A percentile compares a stretch with the other conserved stretches of the same genome.
Evolutionary conservation across 2,113 vertebrate species (phyloP).

Genomic region (Zeus faber): DNA sequence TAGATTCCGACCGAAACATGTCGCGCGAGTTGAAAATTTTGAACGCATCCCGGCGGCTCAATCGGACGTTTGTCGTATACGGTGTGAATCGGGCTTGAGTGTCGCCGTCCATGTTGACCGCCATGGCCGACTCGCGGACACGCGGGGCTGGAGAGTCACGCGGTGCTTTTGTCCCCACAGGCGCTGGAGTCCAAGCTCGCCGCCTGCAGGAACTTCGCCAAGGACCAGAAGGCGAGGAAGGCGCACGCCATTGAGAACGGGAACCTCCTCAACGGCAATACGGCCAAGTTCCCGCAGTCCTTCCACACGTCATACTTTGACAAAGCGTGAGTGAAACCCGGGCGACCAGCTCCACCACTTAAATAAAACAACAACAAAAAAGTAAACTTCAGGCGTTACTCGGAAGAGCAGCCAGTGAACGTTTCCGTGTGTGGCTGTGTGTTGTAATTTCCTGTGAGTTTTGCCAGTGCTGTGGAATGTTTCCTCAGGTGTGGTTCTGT

Average conservation of each 20-base stretch:
- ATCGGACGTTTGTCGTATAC: no score
- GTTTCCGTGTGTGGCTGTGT: no score
- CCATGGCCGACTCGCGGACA: not conserved
- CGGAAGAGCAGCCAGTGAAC: not conserved
- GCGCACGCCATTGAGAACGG: conserved; percentile 82
- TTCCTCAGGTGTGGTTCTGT: not conserved
- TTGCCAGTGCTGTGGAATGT: not conserved
- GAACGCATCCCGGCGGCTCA: no score
- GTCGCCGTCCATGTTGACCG: not conserved
- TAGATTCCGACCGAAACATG: no score
- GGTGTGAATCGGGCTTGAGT: no score
- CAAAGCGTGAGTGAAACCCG: conserved; percentile 89
- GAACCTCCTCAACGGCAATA: conserved; percentile 76
- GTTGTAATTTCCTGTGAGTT: not conserved
- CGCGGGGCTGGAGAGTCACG: not conserved
- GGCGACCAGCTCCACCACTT: no score
- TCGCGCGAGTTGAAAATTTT: no score
- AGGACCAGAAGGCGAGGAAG: conserved; percentile 93
- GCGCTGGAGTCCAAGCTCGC: conserved; percentile 96
- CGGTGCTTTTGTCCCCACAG: conserved; percentile 54
- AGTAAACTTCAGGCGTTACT: not conserved
- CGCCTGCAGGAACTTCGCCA: conserved; percentile 93
- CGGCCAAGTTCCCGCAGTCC: conserved; percentile 81
- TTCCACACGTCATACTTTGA: conserved; percentile 89
- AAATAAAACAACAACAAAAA: not conserved